Base-by-base conservation (phyloP, 2,888 invertebrate species). In the Drosophila yooni region DNA sequence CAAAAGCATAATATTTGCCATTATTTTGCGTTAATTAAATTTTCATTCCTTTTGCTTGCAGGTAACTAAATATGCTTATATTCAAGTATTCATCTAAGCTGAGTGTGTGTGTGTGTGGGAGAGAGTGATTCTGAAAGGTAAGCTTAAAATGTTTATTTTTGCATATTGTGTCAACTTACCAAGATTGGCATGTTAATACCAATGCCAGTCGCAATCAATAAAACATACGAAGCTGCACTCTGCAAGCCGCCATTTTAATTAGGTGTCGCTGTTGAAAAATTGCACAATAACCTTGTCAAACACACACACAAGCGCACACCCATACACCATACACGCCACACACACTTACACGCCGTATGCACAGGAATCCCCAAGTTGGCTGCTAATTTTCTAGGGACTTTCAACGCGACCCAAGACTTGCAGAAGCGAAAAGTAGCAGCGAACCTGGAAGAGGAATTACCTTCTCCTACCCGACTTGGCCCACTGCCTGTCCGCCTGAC, bases 31-130 rank as follows among this genome's bases (percentile, higher is more conserved):
- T 72, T 36, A 50, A 64, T 53, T 51, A n/a, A 51, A 38, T n/a
- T 54, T 66, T 62, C 38, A 13, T 57, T 63, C 34, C 27, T 15
- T 56, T 67, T 81, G 52, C 46, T 83, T 81, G 34, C 81, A 84
- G 85, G 81, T 81, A 82, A 81, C 34, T 74, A 34, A 36, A 36
- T 21, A 25, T 27, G 1, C 7, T 25, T 8, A 25, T 33, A 13
- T 31, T n/a, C 2, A 18, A 18, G 13, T 33, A n/a, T 25, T 25
- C 8, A 38, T 38, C 18, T 11, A 3, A 8, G 18, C 10, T 18
- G 18, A 8, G 3, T 33, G 33, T 33, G 15, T 21, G 33, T 33
- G 21, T 31, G 38, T 2, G 27, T 11, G 21, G 6, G 11, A 11
- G 1, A 7, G 21, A 46, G 46, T 15, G 13, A 15, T 34, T 25